Conservation (phyloP, 2,888 invertebrate genomes). For the Melanostoma scalare region DNA sequence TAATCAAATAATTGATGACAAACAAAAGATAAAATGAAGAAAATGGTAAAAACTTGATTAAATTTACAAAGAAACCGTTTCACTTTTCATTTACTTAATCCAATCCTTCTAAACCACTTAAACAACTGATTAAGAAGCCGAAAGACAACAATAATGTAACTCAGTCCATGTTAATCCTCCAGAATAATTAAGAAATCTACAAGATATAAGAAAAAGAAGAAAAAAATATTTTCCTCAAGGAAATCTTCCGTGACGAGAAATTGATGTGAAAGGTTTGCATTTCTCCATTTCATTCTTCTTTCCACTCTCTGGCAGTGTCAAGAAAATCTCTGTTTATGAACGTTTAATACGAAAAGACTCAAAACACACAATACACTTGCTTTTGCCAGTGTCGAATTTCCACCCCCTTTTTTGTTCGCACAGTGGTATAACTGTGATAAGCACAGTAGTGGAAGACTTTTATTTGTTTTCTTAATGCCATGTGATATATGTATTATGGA, state of each 20-base stretch:
- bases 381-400: conserved; percentile 43
- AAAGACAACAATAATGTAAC: too few species aligned
- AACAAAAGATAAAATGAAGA: too few species aligned
- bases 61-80: too few species aligned
- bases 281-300: neutral
- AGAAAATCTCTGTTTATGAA: conserved; percentile 41
- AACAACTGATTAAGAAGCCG: too few species aligned
- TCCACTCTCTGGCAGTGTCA: conserved; percentile 9
- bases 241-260: neutral
- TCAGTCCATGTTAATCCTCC: too few species aligned
- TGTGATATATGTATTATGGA: conserved; percentile 15
- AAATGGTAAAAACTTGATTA: too few species aligned
- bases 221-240: too few species aligned
- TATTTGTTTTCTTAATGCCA: conserved; percentile 18
- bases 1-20: too few species aligned
- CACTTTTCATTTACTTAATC: too few species aligned
- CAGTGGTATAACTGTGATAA: conserved; percentile 30
- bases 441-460: conserved; percentile 26
- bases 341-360: conserved; percentile 30
- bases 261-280: conserved; percentile 35
- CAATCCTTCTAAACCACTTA: too few species aligned
- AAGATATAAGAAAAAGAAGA: too few species aligned
- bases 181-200: too few species aligned
- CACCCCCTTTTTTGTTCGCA: neutral
- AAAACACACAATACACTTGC: conserved; percentile 30